Conservation (phyloP, 2,888 invertebrate species). For the Noctuana brunneofusca region DNA sequence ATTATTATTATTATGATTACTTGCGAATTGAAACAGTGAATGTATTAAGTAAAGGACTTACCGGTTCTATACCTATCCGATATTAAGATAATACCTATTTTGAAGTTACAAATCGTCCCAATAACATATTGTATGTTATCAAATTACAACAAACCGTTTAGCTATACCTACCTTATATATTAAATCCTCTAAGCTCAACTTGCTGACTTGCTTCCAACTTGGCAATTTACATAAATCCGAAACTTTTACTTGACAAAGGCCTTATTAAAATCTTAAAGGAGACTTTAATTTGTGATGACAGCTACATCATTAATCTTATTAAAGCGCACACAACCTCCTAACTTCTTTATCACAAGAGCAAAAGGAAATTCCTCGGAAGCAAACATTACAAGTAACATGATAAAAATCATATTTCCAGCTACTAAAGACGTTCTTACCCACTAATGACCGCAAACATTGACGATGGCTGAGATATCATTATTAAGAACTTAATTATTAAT, state of each 20-base stretch:
- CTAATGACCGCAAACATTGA: background rate
- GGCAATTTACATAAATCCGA: conserved; percentile 64
- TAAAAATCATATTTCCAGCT: conserved; percentile 24
- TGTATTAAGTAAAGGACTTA: no score
- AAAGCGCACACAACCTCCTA: conserved; percentile 49
- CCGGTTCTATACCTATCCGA: no score
- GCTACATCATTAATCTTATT: conserved; percentile 73
- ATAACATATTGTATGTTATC: no score
- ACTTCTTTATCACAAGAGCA: conserved; percentile 49
- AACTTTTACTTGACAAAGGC: conserved; percentile 66
- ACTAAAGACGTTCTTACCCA: background rate
- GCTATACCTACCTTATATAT: background rate
- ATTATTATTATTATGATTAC: no score
- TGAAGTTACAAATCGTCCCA: no score
- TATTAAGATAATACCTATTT: no score
- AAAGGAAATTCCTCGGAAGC: conserved; percentile 43
- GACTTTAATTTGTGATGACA: conserved; percentile 72
- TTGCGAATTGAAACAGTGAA: no score
- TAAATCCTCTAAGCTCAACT: conserved; percentile 16
- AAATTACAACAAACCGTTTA: background rate
- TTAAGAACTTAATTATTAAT: background rate
- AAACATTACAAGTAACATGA: conserved; percentile 39
- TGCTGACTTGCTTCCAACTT: conserved; percentile 51
- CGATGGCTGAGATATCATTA: background rate
- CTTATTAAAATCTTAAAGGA: conserved; percentile 72